Evolutionary conservation across 2,888 invertebrate species (phyloP).

Genomic region (Entomobrya multifasciata): DNA sequence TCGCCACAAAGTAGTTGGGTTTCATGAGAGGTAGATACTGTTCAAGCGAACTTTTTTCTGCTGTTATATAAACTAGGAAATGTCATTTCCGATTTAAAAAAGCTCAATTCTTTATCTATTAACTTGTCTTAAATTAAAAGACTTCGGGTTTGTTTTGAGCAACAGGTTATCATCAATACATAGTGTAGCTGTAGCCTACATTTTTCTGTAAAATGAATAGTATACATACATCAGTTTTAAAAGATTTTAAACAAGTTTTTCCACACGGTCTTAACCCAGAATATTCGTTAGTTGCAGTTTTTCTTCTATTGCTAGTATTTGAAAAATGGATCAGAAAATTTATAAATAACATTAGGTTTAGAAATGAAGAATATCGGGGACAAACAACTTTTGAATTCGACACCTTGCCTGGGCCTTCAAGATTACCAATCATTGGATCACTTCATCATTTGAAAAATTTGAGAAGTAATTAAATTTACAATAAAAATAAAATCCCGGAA

Average conservation of each 20-base stretch:
- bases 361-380: neutral
- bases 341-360: neutral
- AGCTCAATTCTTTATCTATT: too few relatives aligned
- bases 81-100: too few relatives aligned
- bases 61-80: too few relatives aligned
- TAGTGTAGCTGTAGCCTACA: too few relatives aligned
- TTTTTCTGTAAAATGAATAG: neutral
- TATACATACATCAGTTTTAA: neutral
- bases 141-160: too few relatives aligned
- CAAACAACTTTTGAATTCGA: neutral
- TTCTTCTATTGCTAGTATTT: neutral
- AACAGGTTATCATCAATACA: too few relatives aligned
- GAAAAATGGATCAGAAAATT: neutral
- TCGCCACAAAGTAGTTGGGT: too few relatives aligned
- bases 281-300: slow-evolving; percentile 1
- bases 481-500: neutral
- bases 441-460: slow-evolving; percentile 9
- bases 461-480: neutral
- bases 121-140: too few relatives aligned
- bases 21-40: too few relatives aligned
- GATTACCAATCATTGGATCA: slow-evolving; percentile 29
- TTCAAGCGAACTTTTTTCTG: too few relatives aligned
- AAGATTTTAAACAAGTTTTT: neutral
- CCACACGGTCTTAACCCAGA: neutral
- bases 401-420: slow-evolving; percentile 15